Conservation (phyloP, 2,888 invertebrate species). For the Cheilosia vernalis region DNA sequence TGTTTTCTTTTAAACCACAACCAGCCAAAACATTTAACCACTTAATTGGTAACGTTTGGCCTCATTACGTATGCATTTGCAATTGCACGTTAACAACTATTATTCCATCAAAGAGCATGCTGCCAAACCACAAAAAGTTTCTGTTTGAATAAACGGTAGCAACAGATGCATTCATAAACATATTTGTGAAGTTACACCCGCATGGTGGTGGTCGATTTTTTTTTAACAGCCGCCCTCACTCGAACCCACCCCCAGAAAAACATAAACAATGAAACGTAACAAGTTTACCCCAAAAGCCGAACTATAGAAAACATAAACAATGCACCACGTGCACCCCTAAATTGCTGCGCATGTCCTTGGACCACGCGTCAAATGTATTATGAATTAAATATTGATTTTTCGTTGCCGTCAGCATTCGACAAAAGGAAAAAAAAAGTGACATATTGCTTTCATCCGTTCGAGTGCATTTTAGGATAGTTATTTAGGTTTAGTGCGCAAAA, state of each 20-base stretch:
- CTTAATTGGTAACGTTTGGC: too few species aligned
- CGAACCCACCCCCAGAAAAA: conserved; percentile 20
- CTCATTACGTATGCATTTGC: too few species aligned
- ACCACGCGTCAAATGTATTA: conserved; percentile 53
- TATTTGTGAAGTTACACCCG: neutral
- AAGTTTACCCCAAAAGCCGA: conserved; percentile 29
- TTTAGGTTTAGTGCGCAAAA: conserved; percentile 33
- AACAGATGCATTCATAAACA: neutral
- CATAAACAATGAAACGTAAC: conserved; percentile 58
- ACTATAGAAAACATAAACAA: conserved; percentile 56
- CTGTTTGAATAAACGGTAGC: neutral
- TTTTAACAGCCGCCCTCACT: neutral
- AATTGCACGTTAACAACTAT: neutral
- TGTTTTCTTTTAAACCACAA: too few species aligned
- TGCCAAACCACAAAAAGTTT: neutral
- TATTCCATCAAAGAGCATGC: neutral
- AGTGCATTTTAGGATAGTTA: conserved; percentile 38
- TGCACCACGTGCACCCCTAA: conserved; percentile 54
- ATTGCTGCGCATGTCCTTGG: conserved; percentile 54
- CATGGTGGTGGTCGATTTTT: neutral
- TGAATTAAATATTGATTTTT: conserved; percentile 75
- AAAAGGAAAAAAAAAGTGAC: conserved; percentile 46
- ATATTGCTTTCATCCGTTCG: conserved; percentile 46
- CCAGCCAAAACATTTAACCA: too few species aligned
- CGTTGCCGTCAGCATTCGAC: conserved; percentile 32